Base-by-base conservation (phyloP, 2,888 invertebrate species). In the Rhodophaea formosa region DNA sequence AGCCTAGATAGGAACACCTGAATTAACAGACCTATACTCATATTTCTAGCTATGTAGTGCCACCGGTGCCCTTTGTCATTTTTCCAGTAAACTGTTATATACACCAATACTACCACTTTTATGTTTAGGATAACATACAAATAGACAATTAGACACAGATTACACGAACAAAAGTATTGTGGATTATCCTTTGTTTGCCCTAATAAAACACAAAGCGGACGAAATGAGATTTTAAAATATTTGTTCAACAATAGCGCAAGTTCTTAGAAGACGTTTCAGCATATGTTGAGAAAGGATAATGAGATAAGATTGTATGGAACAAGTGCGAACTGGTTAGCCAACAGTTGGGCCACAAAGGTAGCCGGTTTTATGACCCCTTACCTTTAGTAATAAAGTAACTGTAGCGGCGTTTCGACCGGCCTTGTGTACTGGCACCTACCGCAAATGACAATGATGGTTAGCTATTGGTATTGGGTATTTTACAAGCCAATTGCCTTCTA, bases 121-220 rank as follows among this genome's bases (percentile, higher is more conserved):
- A 39, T 39, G 23, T 46, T n/a, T 16, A 17, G 12, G 46, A 46
- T 46, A 46, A 46, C 39, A 39, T 35, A 39, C 17, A 46, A 51
- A 51, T 7, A 39, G 35, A 51, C 47, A 47, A 47, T 15, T 15
- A 49, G 49, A 49, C 39, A 49, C n/a, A 46, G 14, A 51, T 51
- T 35, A 51, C 15, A 3, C 0, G 17, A 1, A 51, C 35, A 51
- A 51, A 30, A 30, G 35, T 35, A n/a, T 12, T 51, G 7, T 16
- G 7, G 35, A 51, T 51, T 35, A 51, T 51, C 17, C 35, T 51
- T 51, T 51, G 51, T 51, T 51, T 51, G 35, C 10, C 35, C 16
- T 35, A 51, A 39, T 51, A 35, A 51, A 51, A 51, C 51, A 51
- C 8, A 32, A 32, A 39, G 39, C 23, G 23, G 46, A n/a, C 10